A percentile compares a stretch with the other conserved stretches of the same genome.
Conservation (phyloP, 2,888 invertebrate genomes). For the Pollenia griseotomentosa region DNA sequence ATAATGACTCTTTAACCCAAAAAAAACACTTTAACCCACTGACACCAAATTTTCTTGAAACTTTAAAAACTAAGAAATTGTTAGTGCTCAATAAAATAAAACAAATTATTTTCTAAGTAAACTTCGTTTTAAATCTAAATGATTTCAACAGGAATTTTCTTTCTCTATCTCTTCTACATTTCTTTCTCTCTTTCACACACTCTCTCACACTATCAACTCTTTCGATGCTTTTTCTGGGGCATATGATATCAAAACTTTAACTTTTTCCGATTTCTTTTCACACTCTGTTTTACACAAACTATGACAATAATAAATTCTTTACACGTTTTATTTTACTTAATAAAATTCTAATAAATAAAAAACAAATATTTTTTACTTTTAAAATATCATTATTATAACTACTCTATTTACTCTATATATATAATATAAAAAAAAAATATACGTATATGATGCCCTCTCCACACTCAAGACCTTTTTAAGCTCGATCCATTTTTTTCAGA, state of each 20-base stretch:
- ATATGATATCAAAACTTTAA: slow-evolving; percentile 2
- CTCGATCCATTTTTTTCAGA: slow-evolving; percentile 84
- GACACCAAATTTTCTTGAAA: slow-evolving; percentile 38
- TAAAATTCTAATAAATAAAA: slow-evolving; percentile 26
- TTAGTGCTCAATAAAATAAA: slow-evolving; percentile 2
- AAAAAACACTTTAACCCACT: slow-evolving; percentile 9
- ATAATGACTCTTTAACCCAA: not conserved
- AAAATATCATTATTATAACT: slow-evolving; percentile 62
- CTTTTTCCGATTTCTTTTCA: slow-evolving; percentile 9
- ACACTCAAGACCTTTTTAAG: slow-evolving; percentile 82
- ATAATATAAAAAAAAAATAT: slow-evolving; percentile 33
- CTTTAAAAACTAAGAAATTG: not conserved
- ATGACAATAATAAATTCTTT: not conserved
- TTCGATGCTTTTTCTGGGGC: slow-evolving; percentile 5
- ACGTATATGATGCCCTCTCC: slow-evolving; percentile 63
- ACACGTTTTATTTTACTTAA: not conserved
- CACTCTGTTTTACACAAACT: slow-evolving; percentile 1
- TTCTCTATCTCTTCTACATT: slow-evolving; percentile 69
- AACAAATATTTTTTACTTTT: slow-evolving; percentile 56
- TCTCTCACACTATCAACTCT: slow-evolving; percentile 30
- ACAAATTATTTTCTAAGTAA: slow-evolving; percentile 5
- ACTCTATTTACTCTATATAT: slow-evolving; percentile 52
- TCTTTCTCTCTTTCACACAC: slow-evolving; percentile 49
- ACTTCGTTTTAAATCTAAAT: slow-evolving; percentile 30
- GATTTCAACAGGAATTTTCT: slow-evolving; percentile 53